Percentiles rank a stretch among this genome's conserved stretches.
Conservation (phyloP, 1,140 invertebrate genomes). For the Drosophila sucinea region DNA sequence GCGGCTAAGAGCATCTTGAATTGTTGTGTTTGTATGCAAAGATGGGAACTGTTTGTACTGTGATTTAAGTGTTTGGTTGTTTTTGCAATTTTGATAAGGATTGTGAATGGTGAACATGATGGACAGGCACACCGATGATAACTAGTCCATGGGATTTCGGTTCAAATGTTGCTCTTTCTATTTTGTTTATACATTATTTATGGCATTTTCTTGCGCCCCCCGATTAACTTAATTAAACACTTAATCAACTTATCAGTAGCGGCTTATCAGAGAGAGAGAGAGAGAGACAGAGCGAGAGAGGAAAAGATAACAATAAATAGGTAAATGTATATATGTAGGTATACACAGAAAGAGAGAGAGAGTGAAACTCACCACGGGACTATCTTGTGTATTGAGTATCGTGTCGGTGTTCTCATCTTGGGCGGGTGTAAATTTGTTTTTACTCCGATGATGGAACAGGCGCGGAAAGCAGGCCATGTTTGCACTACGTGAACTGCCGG, state of each 20-base stretch:
- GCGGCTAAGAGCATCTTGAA: background rate
- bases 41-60: background rate
- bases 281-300: slow-evolving; percentile 25
- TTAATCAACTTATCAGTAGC: slow-evolving; percentile 67
- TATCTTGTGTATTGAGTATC: slow-evolving; percentile 73
- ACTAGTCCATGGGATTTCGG: slow-evolving; percentile 33
- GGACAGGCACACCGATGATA: slow-evolving; percentile 46
- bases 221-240: slow-evolving; percentile 76
- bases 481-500: slow-evolving; percentile 13
- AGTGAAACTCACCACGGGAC: slow-evolving; percentile 74
- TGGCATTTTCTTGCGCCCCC: slow-evolving; percentile 36
- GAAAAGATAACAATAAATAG: slow-evolving; percentile 29
- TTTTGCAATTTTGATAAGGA: slow-evolving; percentile 37
- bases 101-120: slow-evolving; percentile 56
- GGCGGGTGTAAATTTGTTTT: slow-evolving; percentile 78
- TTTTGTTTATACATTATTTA: slow-evolving; percentile 53
- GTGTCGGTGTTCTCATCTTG: slow-evolving; percentile 76
- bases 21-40: background rate
- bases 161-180: slow-evolving; percentile 25
- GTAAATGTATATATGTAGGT: slow-evolving; percentile 6
- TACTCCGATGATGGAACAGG: slow-evolving; percentile 67
- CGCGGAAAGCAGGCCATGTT: slow-evolving; percentile 80
- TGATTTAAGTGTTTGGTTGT: slow-evolving; percentile 18
- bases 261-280: slow-evolving; percentile 53
- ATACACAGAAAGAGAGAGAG: slow-evolving; percentile 23